Percentiles rank a stretch among this genome's conserved stretches.
Conservation (phyloP, 2,113 vertebrate species). For the Peromyscus maniculatus region DNA sequence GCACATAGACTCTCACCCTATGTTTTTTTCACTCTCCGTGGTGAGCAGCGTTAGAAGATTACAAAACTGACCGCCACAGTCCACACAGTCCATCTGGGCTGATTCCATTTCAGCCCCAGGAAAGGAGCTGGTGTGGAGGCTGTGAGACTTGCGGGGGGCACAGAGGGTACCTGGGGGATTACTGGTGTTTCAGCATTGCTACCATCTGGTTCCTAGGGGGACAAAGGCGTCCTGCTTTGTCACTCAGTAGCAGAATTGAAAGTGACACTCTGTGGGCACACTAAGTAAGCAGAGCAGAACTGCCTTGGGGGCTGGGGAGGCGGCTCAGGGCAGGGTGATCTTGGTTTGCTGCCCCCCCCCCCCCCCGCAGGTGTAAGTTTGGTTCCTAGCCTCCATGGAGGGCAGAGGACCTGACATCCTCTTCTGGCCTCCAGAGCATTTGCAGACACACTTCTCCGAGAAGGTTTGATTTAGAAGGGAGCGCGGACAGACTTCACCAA, state of each 20-base stretch:
- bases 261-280: neutral
- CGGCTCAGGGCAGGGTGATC: neutral
- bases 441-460: neutral
- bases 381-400: neutral
- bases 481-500: neutral
- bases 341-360: neutral
- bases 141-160: neutral
- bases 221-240: neutral
- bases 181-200: neutral
- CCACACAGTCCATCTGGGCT: neutral
- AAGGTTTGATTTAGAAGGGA: constrained; percentile 13
- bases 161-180: neutral
- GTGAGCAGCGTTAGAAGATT: neutral
- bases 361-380: neutral
- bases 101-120: neutral
- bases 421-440: neutral
- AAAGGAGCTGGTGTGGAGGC: neutral
- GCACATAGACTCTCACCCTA: neutral
- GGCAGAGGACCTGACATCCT: neutral
- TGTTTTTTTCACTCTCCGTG: neutral
- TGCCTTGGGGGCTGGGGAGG: neutral
- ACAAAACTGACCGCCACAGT: neutral
- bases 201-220: constrained; percentile 51
- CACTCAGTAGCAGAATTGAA: constrained; percentile 51
- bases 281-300: neutral